These are phyloP conservation scores for Eulemur macaco DNA, from an alignment of 2,113 vertebrate genomes.

Conservation along the genomic window DNA sequence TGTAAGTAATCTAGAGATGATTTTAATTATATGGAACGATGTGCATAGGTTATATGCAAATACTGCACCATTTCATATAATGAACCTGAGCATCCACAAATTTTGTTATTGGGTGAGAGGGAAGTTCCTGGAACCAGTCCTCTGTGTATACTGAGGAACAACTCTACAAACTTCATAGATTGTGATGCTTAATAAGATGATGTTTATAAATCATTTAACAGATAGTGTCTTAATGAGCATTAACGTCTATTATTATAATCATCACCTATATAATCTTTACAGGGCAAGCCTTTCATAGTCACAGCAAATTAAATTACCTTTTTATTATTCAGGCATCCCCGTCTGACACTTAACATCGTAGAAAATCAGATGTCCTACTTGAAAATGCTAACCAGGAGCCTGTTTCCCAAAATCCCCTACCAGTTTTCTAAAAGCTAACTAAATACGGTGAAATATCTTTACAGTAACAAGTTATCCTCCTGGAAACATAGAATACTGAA, in stretches of 20 bases:
- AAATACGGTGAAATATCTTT: not conserved
- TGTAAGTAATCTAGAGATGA: not conserved
- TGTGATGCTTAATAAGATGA: not conserved
- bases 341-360: not conserved
- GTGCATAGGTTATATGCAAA: not conserved
- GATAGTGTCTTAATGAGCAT: not conserved
- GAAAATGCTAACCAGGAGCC: not conserved
- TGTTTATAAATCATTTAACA: constrained; percentile 19
- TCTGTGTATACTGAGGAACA: not conserved
- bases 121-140: not conserved
- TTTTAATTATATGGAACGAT: not conserved
- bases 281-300: not conserved
- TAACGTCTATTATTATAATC: not conserved
- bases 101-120: not conserved
- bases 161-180: not conserved
- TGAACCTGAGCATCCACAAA: not conserved
- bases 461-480: not conserved
- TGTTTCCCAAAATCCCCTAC: not conserved
- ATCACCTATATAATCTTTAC: not conserved
- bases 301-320: not conserved
- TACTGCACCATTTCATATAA: not conserved
- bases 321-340: not conserved
- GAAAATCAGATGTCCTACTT: not conserved
- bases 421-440: not conserved
- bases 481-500: not conserved